Base-by-base conservation (phyloP, 2,888 invertebrate genomes). In the Argyresthia albistria region DNA sequence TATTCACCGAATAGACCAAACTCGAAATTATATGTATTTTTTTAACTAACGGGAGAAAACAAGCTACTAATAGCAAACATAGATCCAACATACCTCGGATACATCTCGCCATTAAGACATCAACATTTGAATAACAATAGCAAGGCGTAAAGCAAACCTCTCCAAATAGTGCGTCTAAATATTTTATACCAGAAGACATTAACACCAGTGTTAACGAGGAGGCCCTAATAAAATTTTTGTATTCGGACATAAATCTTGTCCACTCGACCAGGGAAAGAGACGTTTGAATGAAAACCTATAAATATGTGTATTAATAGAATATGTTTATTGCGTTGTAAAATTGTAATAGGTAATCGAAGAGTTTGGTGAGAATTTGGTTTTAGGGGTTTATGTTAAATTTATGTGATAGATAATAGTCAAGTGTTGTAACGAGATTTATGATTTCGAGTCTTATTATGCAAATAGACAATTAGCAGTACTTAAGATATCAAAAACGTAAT, bases 171-270 rank as follows among this genome's bases (percentile, higher is more conserved):
- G 60, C 60, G 62, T 66, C 64, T 60, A 62, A 67, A 79, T 79
- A 83, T 83, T 76, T 82, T 73, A 81, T 69, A 62, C 59, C 58
- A 57, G 58, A 46, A 55, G 76, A 79, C 80, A 62, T 80, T 82
- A 75, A 87, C 84, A 80, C 65, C 68, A 70, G 86, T 81, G 86
- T 84, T 87, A 87, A 87, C 84, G 84, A 87, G 77, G 61, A 35
- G 64, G 63, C 62, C 69, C 74, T 69, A 62, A 82, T 82, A 84
- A 84, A 86, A 76, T 69, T 74, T 73, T 80, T 80, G 75, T 77
- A 68, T 69, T 63, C 65, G 62, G 55, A 73, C 76, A 83, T 86
- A 86, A 86, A 86, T 86, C 84, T 78, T 66, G 47, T 55, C 53
- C 55, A 59, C 61, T 61, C 60, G 59, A 64, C 61, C 59, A 51